Evolutionary conservation across 2,113 vertebrate species (phyloP).

Genomic region (Passerina amoena): DNA sequence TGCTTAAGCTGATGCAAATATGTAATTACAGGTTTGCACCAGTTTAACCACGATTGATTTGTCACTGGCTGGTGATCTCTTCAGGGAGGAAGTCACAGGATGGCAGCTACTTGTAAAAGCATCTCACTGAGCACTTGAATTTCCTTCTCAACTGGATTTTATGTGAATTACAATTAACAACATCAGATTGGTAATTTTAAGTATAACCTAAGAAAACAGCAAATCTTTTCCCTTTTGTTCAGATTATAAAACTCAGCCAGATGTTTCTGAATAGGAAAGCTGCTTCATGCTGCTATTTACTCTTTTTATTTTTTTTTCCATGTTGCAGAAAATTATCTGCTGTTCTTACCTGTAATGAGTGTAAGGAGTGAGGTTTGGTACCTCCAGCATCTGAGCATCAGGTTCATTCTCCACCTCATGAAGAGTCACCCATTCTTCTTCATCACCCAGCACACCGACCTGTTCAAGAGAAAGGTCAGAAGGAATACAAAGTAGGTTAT

Average conservation of each 20-base stretch:
- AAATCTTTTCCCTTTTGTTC: not conserved
- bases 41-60: slow-evolving; percentile 34
- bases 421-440: slow-evolving; percentile 85
- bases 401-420: slow-evolving; percentile 88
- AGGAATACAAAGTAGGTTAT: not conserved
- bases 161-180: not conserved
- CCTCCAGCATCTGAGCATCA: slow-evolving; percentile 84
- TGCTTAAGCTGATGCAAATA: slow-evolving; percentile 27
- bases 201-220: not conserved
- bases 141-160: not conserved
- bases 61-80: not conserved
- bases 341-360: slow-evolving; percentile 91
- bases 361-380: slow-evolving; percentile 90
- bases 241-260: not conserved
- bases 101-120: not conserved
- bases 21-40: slow-evolving; percentile 38
- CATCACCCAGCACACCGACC: slow-evolving; percentile 85
- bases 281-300: not conserved
- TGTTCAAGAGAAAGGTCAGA: slow-evolving; percentile 14
- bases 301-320: not conserved
- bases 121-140: not conserved
- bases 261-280: not conserved
- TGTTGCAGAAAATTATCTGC: not conserved
- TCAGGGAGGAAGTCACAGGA: not conserved
- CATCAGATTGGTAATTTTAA: not conserved